Base-by-base conservation (phyloP, 2,113 vertebrate genomes). In the Hassar affinis region DNA sequence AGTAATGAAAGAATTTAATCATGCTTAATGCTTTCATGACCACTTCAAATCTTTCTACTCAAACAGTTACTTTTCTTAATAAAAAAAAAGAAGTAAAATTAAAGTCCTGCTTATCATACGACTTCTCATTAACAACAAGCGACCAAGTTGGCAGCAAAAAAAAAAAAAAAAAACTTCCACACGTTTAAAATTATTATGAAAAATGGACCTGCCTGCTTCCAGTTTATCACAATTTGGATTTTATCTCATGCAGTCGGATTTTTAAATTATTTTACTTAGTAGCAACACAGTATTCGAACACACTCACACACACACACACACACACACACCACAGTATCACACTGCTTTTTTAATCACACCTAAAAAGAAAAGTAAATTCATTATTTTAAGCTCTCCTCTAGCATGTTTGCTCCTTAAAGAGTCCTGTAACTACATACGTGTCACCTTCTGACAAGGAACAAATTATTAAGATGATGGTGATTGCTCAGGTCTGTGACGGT, bases 1-100 rank as follows among this genome's bases (percentile, higher is more conserved):
- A 71, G 14, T 75, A 42, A 66, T 42, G 17, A 80, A 76, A 86
- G 45, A 83, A 84, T 78, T 57, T 33, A 49, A 72, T 59, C 80
- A 85, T 86, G 81, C 80, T 72, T 27, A 64, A 69, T 51, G 9
- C 61, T 66, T 82, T 88, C 61, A 87, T 78, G 81, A 86, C 80
- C 84, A 59, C 74, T 66, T 35, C 45, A 75, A 51, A 87, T 68
- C 68, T 42, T 77, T 83, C 11, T 81, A 38, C 66, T 79, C 38
- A 82, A 83, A 62, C 9, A 35, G 74, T 71, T 66, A 74, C 20
- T 75, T 61, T 75, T 42, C 59, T 25, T 38, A 45, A 69, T 61
- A 25, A 83, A 54, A 52, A 30, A 52, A 35, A 75, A 9, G 47
- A 51, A 30, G 42, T 25, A 51, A 52, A 75, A 51, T 30, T 51